Evolutionary conservation across 2,888 invertebrate species (phyloP).

Genomic region (Synergus japonicus): DNA sequence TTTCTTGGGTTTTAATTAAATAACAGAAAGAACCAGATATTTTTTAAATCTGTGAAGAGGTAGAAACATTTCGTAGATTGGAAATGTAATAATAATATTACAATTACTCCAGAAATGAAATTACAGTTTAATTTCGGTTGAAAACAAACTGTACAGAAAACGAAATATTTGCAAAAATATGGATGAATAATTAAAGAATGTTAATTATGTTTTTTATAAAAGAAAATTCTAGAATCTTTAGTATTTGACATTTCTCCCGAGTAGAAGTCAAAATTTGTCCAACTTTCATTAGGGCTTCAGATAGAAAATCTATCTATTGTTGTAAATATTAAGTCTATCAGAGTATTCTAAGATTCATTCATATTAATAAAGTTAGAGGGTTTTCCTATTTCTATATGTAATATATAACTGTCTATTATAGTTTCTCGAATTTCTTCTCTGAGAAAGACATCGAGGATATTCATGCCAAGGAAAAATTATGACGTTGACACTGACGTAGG

Average conservation of each 20-base stretch:
- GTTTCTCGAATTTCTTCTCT: too few species aligned
- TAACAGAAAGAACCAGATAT: not conserved
- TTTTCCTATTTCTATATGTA: too few species aligned
- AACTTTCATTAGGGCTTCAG: too few species aligned
- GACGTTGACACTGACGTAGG: too few species aligned
- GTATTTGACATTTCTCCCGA: not conserved
- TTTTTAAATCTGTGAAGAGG: conserved; percentile 8
- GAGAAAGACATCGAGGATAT: too few species aligned
- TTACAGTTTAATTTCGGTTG: not conserved
- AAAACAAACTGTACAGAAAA: not conserved
- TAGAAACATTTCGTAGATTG: not conserved
- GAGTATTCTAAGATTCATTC: not conserved
- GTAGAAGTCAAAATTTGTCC: too few species aligned
- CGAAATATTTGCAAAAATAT: not conserved
- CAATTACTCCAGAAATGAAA: not conserved
- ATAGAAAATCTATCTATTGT: not conserved
- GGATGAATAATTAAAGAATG: not conserved
- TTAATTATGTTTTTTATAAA: not conserved
- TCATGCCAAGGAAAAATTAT: too few species aligned
- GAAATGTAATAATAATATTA: not conserved
- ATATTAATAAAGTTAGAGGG: not conserved
- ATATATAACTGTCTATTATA: too few species aligned
- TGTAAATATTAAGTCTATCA: not conserved
- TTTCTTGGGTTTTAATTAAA: conserved; percentile 23
- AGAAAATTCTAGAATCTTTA: not conserved